A percentile compares a stretch with the other conserved stretches of the same genome.
phyloP scores from a whole-genome alignment of 1,140 invertebrate species.

The Microplitis demolitor region DNA sequence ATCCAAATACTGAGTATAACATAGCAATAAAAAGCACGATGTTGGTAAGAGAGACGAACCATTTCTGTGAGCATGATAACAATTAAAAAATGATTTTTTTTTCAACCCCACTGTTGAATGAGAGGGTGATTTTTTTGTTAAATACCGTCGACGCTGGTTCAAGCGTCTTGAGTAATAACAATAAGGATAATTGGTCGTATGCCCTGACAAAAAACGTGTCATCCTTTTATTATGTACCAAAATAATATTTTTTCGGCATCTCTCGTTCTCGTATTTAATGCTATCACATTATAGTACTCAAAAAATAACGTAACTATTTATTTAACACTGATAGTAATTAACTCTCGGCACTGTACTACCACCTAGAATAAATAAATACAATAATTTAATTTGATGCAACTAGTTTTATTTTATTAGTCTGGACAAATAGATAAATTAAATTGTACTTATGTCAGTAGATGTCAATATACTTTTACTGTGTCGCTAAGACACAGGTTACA shows the following conservation, averaged over 20 bases:
- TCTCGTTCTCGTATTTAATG: constrained; percentile 6
- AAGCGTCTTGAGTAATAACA: constrained; percentile 18
- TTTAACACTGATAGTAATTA: not conserved
- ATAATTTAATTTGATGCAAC: not conserved
- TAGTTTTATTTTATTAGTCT: not conserved
- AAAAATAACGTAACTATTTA: not conserved
- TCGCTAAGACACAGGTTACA: constrained; percentile 5
- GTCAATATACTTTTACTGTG: constrained; percentile 20
- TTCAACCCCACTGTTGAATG: not conserved
- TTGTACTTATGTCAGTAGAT: not conserved
- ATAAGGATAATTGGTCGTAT: constrained; percentile 15
- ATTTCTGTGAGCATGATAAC: constrained; percentile 62
- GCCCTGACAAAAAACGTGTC: constrained; percentile 13
- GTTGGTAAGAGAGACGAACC: constrained; percentile 72
- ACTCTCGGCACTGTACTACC: not conserved
- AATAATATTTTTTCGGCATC: constrained; percentile 8
- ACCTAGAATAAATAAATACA: not conserved
- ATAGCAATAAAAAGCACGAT: constrained; percentile 78
- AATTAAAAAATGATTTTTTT: not conserved
- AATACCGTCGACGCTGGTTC: constrained; percentile 12
- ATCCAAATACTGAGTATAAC: constrained; percentile 79
- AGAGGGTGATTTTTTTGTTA: not conserved
- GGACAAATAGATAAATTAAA: not conserved
- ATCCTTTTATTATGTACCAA: constrained; percentile 28
- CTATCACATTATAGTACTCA: too few species aligned